Evolutionary conservation across 2,113 vertebrate genomes (phyloP).

Genomic region (Catagonus wagneri): DNA sequence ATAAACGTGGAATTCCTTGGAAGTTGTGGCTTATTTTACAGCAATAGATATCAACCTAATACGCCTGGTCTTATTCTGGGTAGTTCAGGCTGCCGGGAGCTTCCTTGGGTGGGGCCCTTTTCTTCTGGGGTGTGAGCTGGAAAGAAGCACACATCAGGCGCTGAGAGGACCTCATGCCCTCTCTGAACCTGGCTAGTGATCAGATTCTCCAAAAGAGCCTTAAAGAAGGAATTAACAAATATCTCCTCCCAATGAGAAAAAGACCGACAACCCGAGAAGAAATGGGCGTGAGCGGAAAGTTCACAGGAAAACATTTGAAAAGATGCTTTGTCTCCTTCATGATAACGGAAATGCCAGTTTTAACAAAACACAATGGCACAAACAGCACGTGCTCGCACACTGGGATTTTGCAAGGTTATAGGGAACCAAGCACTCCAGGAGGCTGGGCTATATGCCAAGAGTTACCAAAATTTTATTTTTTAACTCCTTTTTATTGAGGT

Average conservation of each 20-base stretch:
- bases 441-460: not conserved
- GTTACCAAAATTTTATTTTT: not conserved
- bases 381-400: not conserved
- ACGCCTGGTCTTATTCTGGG: not conserved
- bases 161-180: not conserved
- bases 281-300: not conserved
- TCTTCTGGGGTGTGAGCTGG: not conserved
- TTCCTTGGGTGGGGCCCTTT: not conserved
- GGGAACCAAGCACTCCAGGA: not conserved
- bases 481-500: not conserved
- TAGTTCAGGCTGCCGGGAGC: not conserved
- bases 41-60: not conserved
- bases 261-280: not conserved
- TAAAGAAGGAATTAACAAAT: not conserved
- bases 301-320: not conserved
- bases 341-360: not conserved
- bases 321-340: not conserved
- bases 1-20: not conserved
- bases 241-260: not conserved
- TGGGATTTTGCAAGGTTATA: not conserved
- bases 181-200: not conserved
- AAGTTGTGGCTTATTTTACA: not conserved
- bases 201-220: not conserved
- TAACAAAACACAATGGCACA: not conserved
- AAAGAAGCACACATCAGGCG: not conserved